These are phyloP conservation scores for Anoplolepis gracilipes DNA, from an alignment of 1,140 invertebrate genomes.

Conservation along the genomic window DNA sequence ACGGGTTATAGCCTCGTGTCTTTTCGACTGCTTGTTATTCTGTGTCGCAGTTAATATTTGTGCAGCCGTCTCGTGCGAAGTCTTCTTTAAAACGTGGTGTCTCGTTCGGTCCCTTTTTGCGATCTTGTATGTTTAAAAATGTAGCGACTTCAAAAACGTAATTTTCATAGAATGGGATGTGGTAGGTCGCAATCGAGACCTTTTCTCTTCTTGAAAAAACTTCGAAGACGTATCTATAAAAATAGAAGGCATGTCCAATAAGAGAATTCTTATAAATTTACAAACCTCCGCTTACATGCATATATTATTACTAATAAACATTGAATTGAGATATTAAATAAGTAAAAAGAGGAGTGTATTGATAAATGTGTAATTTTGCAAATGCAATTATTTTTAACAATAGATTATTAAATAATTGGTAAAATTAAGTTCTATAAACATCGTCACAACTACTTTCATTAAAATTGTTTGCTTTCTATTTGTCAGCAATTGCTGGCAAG, in stretches of 20 bases:
- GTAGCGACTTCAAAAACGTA: slow-evolving; percentile 43
- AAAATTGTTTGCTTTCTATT: slow-evolving; percentile 22
- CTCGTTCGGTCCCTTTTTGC: background rate
- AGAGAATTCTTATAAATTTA: background rate
- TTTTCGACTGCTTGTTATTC: slow-evolving; percentile 69
- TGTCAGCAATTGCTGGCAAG: slow-evolving; percentile 46
- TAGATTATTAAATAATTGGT: background rate
- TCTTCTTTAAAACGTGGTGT: slow-evolving; percentile 34
- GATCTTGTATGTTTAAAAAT: slow-evolving; percentile 53
- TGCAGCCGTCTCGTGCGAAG: slow-evolving; percentile 24
- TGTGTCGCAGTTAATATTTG: slow-evolving; percentile 64
- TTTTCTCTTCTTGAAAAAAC: slow-evolving; percentile 44
- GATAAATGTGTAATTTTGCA: background rate
- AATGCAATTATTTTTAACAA: background rate
- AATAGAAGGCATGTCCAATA: slow-evolving; percentile 80
- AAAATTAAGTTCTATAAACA: background rate
- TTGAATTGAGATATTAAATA: background rate
- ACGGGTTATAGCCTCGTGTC: slow-evolving; percentile 75
- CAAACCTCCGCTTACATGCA: too few relatives aligned
- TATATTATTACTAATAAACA: background rate
- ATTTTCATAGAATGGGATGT: slow-evolving; percentile 80
- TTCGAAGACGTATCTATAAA: slow-evolving; percentile 68
- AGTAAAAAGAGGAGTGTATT: background rate
- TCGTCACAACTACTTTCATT: background rate
- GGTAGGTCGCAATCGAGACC: slow-evolving; percentile 72